These are phyloP conservation scores for Ladona fulva DNA, from an alignment of 1,140 invertebrate species.

Conservation along the genomic window DNA sequence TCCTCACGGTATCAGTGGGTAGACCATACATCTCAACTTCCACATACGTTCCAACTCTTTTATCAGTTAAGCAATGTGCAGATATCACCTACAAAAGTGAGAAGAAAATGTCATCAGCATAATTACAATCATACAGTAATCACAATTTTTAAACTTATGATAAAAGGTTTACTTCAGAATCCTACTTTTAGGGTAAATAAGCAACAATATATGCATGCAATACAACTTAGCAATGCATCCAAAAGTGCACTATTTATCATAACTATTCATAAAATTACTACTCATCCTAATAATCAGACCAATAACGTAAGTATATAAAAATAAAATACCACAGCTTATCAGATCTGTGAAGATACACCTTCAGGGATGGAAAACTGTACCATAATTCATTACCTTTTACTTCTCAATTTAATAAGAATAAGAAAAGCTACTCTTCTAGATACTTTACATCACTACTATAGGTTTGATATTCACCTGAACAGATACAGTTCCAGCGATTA, in stretches of 20 bases:
- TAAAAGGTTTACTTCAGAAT: background rate
- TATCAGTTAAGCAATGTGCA: conserved; percentile 92
- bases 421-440: conserved; percentile 44
- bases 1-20: conserved; percentile 94
- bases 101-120: background rate
- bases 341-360: background rate
- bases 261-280: background rate
- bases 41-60: conserved; percentile 91
- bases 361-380: background rate
- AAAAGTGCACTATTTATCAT: background rate
- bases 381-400: background rate
- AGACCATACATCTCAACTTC: conserved; percentile 99
- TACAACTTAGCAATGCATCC: background rate
- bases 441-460: background rate
- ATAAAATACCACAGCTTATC: background rate
- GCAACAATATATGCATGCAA: background rate
- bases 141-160: background rate
- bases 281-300: background rate
- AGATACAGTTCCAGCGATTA: conserved; percentile 93
- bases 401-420: background rate
- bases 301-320: background rate
- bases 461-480: conserved; percentile 55
- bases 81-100: conserved; percentile 48
- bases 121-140: background rate
- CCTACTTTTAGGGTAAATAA: background rate